These are phyloP conservation scores for Thaumetopoea pityocampa DNA, from an alignment of 1,140 invertebrate species.

Conservation along the genomic window DNA sequence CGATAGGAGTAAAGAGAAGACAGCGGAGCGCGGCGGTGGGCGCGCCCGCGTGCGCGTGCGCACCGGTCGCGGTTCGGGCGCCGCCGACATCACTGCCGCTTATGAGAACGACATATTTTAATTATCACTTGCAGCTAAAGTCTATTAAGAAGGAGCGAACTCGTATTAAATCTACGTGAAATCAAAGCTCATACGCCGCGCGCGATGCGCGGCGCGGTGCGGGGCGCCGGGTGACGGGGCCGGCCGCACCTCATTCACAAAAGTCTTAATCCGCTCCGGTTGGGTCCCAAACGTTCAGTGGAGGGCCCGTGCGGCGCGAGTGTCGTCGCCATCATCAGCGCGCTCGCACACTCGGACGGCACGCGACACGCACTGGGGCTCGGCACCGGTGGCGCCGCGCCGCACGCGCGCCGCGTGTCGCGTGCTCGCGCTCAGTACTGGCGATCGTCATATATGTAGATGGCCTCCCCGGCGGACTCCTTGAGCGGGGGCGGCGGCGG, in stretches of 20 bases:
- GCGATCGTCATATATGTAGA: conserved; percentile 70
- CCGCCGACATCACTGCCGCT: too few relatives aligned
- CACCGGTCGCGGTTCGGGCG: too few relatives aligned
- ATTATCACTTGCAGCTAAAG: conserved; percentile 52
- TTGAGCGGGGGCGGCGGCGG: conserved; percentile 77
- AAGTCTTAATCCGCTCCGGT: conserved; percentile 30
- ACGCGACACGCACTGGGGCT: too few relatives aligned
- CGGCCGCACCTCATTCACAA: conserved; percentile 12
- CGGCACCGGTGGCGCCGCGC: too few relatives aligned
- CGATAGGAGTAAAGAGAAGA: too few relatives aligned
- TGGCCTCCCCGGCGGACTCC: conserved; percentile 81
- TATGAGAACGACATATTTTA: conserved; percentile 51
- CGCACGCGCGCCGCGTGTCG: background rate
- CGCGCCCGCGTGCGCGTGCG: too few relatives aligned
- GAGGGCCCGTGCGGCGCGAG: too few relatives aligned
- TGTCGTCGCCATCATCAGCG: too few relatives aligned
- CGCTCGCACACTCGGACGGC: too few relatives aligned
- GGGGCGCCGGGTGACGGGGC: too few relatives aligned
- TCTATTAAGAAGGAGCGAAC: conserved; percentile 43
- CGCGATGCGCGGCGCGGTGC: too few relatives aligned
- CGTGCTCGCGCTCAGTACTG: conserved; percentile 44
- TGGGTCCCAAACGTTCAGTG: conserved; percentile 47
- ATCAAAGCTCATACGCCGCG: conserved; percentile 50
- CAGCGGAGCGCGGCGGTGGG: too few relatives aligned
- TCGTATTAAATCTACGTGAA: conserved; percentile 42